These are phyloP conservation scores for Malachius bipustulatus DNA, from an alignment of 2,888 invertebrate genomes.

Conservation along the genomic window DNA sequence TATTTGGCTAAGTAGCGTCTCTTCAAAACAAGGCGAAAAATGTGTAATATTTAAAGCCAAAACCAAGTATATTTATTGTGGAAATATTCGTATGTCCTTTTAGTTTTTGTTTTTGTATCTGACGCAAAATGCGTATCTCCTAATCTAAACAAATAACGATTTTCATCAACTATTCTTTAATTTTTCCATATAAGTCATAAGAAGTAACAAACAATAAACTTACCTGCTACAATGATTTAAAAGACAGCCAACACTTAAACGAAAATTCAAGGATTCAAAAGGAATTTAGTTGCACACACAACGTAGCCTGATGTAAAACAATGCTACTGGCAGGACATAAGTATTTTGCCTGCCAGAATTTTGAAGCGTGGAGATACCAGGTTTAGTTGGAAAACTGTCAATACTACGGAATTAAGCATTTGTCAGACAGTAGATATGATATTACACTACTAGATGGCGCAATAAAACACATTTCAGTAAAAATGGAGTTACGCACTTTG, in stretches of 20 bases:
- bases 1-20: too few species aligned
- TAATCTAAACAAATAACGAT: background rate
- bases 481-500: slow-evolving; percentile 3
- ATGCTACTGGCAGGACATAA: background rate
- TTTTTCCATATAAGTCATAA: slow-evolving; percentile 1
- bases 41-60: too few species aligned
- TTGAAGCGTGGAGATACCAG: background rate
- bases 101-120: too few species aligned
- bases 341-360: background rate
- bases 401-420: background rate
- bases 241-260: too few species aligned
- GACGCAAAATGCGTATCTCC: too few species aligned
- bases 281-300: background rate
- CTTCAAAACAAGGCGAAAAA: too few species aligned
- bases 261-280: slow-evolving; percentile 2
- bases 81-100: too few species aligned
- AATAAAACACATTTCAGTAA: background rate
- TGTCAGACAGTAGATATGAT: background rate
- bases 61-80: too few species aligned
- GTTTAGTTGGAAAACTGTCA: background rate
- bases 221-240: too few species aligned
- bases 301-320: background rate
- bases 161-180: background rate
- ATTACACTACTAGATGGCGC: background rate
- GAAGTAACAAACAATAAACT: too few species aligned